Percentiles rank a stretch among this genome's conserved stretches.
Conservation (phyloP, 2,113 vertebrate genomes). For the Corvus cornix region DNA sequence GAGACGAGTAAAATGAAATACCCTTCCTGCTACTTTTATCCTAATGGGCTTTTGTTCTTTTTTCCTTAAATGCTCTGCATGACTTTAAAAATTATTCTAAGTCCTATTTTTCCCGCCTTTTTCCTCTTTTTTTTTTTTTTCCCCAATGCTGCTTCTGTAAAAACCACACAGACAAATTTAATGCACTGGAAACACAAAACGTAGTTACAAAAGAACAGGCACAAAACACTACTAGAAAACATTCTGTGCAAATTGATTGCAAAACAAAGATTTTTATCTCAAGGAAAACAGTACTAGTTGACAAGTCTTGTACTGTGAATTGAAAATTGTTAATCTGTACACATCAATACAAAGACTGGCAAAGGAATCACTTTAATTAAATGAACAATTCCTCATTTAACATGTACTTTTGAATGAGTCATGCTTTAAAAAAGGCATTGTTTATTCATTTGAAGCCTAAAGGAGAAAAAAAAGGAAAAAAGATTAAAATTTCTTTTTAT, state of each 20-base stretch:
- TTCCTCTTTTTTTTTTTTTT: neutral
- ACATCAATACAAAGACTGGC: constrained; percentile 14
- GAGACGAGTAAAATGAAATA: constrained; percentile 27
- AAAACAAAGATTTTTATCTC: constrained; percentile 58
- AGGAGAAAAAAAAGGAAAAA: neutral
- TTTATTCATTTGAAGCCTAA: constrained; percentile 15
- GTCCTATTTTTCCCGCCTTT: neutral
- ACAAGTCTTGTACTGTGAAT: neutral
- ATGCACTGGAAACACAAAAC: constrained; percentile 54
- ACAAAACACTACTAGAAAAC: constrained; percentile 31
- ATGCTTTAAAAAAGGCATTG: neutral
- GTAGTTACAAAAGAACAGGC: constrained; percentile 32
- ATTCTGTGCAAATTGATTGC: constrained; percentile 30
- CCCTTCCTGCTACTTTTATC: constrained; percentile 3
- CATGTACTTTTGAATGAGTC: constrained; percentile 1
- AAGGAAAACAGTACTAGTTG: neutral
- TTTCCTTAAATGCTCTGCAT: neutral
- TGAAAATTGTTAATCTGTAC: neutral
- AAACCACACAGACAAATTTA: constrained; percentile 35
- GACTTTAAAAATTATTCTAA: constrained; percentile 20
- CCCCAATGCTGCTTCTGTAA: neutral
- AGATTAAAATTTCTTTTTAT: neutral
- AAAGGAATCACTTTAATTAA: constrained; percentile 31
- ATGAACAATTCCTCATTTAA: constrained; percentile 13
- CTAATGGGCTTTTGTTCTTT: constrained; percentile 57